These are phyloP conservation scores for Aurelia aurita complex sp. Pacific DNA, from an alignment of 30 jellyfish, hydroid and myxozoan species.

Conservation along the genomic window DNA sequence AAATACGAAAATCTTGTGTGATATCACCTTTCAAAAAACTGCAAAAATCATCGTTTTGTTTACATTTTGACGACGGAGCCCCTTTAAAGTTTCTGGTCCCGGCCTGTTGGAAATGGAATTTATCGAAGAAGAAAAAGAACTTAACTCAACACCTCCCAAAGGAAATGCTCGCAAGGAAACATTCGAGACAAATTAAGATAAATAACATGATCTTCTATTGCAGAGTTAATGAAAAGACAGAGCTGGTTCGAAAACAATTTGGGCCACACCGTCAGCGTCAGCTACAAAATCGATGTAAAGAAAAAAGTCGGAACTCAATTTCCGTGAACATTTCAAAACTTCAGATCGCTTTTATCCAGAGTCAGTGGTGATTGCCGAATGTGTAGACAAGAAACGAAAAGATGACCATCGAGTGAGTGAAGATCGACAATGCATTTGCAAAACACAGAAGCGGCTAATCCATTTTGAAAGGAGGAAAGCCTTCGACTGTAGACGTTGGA, in stretches of 20 bases:
- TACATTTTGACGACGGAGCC: too few species aligned
- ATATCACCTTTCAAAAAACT: too few species aligned
- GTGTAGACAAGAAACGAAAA: slow-evolving; percentile 11
- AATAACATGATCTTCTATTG: too few species aligned
- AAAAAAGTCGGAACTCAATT: background rate
- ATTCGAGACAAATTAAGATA: too few species aligned
- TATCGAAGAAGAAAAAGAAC: too few species aligned
- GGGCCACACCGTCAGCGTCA: background rate
- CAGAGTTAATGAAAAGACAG: too few species aligned
- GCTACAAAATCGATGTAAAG: slow-evolving; percentile 37
- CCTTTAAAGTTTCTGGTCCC: too few species aligned
- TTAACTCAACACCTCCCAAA: too few species aligned
- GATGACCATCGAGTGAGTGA: slow-evolving; percentile 28
- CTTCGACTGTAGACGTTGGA: slow-evolving; percentile 34
- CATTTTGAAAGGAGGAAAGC: slow-evolving; percentile 29
- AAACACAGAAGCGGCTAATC: slow-evolving; percentile 11
- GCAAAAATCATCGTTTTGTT: too few species aligned
- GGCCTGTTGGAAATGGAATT: too few species aligned
- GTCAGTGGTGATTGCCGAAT: background rate
- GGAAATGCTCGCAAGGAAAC: too few species aligned
- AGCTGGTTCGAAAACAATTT: background rate
- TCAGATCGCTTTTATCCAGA: slow-evolving; percentile 27
- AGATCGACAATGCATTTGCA: slow-evolving; percentile 46
- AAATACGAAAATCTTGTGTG: too few species aligned
- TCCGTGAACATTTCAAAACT: slow-evolving; percentile 6